Evolutionary conservation across 1,140 invertebrate genomes (phyloP).

Genomic region (Bathynomus jamesi): DNA sequence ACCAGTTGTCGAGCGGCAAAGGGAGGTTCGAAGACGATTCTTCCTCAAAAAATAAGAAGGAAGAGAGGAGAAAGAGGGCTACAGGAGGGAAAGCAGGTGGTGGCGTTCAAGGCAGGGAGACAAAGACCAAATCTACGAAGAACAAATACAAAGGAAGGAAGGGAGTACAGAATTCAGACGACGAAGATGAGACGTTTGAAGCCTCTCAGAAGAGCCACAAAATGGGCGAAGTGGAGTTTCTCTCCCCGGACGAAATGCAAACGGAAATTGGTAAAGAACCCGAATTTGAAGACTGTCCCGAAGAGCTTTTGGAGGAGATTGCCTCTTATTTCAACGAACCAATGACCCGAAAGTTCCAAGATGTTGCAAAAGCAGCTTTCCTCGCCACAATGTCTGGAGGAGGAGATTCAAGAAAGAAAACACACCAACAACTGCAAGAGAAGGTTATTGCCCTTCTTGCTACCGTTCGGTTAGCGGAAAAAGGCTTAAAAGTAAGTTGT

Average conservation of each 20-base stretch:
- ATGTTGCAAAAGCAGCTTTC: slow-evolving; percentile 57
- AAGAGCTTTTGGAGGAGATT: slow-evolving; percentile 46
- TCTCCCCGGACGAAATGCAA: slow-evolving; percentile 60
- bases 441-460: slow-evolving; percentile 62
- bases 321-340: slow-evolving; percentile 40
- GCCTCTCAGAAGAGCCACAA: slow-evolving; percentile 42
- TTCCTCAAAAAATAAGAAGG: slow-evolving; percentile 62
- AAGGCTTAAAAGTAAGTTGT: slow-evolving; percentile 58
- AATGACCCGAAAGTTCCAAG: slow-evolving; percentile 44
- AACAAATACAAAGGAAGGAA: slow-evolving; percentile 49
- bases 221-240: slow-evolving; percentile 54
- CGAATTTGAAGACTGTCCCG: slow-evolving; percentile 45
- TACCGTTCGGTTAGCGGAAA: slow-evolving; percentile 76
- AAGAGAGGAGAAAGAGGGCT: slow-evolving; percentile 81
- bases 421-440: slow-evolving; percentile 69
- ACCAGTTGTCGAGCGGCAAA: slow-evolving; percentile 25
- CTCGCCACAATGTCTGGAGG: slow-evolving; percentile 57
- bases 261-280: slow-evolving; percentile 55
- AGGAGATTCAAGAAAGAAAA: slow-evolving; percentile 53
- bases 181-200: slow-evolving; percentile 41
- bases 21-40: slow-evolving; percentile 44
- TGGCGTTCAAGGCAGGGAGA: slow-evolving; percentile 85
- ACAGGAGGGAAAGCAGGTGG: slow-evolving; percentile 75
- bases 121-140: slow-evolving; percentile 89
- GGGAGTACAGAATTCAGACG: slow-evolving; percentile 48